Evolutionary conservation across 2,113 vertebrate genomes (phyloP).

Genomic region (Progne subis): DNA sequence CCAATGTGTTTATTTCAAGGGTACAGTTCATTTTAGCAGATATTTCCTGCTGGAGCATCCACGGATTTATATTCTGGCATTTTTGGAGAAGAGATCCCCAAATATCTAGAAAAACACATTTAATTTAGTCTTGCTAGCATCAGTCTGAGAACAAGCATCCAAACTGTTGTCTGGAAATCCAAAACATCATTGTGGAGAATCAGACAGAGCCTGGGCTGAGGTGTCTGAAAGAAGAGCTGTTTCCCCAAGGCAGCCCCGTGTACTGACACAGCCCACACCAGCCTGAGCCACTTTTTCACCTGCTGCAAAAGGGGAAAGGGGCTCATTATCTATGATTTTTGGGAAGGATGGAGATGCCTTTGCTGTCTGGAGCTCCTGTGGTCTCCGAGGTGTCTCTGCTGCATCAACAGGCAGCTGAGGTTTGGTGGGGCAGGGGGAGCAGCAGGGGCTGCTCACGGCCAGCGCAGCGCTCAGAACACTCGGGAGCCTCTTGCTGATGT

Average conservation of each 20-base stretch:
- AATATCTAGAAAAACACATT: neutral
- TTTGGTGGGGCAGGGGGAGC: neutral
- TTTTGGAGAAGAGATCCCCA: neutral
- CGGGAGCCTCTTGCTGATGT: neutral
- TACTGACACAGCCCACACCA: neutral
- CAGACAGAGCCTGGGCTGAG: neutral
- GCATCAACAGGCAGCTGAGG: neutral
- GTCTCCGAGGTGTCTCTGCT: neutral
- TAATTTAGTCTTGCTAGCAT: neutral
- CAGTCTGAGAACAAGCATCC: neutral
- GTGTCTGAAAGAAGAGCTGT: neutral
- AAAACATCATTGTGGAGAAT: neutral
- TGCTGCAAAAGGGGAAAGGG: neutral
- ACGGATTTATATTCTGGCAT: neutral
- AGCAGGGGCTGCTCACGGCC: neutral
- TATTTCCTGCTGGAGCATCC: neutral
- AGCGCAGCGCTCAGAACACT: neutral
- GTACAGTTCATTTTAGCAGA: neutral
- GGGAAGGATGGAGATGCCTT: neutral
- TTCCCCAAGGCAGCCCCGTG: accelerated
- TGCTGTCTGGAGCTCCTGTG: neutral
- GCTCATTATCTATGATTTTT: neutral
- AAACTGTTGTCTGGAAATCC: neutral
- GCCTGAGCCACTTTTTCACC: neutral
- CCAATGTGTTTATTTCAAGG: neutral